Conservation (phyloP, 2,113 vertebrate genomes). For the Psophia crepitans region DNA sequence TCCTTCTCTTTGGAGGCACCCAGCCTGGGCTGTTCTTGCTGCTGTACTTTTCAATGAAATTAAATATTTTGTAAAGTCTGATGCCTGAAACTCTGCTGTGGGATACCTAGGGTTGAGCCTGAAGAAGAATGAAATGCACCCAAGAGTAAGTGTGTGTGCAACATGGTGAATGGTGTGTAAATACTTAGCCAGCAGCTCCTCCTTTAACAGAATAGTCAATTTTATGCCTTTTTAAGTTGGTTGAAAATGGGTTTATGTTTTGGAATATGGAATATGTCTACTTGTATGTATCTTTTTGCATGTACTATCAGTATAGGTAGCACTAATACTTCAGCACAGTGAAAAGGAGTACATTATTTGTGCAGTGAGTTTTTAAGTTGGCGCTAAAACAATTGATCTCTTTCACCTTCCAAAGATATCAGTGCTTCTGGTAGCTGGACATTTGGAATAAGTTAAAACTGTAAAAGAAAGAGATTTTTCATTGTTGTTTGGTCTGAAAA, state of each 20-base stretch:
- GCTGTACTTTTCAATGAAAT: too few relatives aligned
- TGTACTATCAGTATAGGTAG: background rate
- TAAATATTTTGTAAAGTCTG: too few relatives aligned
- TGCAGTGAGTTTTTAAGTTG: background rate
- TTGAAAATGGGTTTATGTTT: conserved; percentile 1
- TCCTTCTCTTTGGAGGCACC: too few relatives aligned
- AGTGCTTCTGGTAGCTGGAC: background rate
- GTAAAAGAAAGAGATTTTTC: background rate
- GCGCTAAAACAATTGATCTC: background rate
- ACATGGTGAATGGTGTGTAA: too few relatives aligned
- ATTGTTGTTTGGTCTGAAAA: background rate
- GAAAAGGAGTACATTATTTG: background rate
- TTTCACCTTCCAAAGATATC: background rate
- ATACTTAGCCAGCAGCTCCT: too few relatives aligned
- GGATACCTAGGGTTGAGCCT: too few relatives aligned
- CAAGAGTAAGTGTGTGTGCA: too few relatives aligned
- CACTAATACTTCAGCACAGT: background rate
- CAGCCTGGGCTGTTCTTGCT: too few relatives aligned
- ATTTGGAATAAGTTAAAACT: background rate
- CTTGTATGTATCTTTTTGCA: background rate
- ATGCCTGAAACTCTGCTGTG: too few relatives aligned
- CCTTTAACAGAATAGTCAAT: background rate
- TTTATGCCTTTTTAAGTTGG: background rate
- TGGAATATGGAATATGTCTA: background rate
- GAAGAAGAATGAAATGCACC: too few relatives aligned